phyloP scores from a whole-genome alignment of 2,888 invertebrate genomes.

The Linnaemya vulpina region DNA sequence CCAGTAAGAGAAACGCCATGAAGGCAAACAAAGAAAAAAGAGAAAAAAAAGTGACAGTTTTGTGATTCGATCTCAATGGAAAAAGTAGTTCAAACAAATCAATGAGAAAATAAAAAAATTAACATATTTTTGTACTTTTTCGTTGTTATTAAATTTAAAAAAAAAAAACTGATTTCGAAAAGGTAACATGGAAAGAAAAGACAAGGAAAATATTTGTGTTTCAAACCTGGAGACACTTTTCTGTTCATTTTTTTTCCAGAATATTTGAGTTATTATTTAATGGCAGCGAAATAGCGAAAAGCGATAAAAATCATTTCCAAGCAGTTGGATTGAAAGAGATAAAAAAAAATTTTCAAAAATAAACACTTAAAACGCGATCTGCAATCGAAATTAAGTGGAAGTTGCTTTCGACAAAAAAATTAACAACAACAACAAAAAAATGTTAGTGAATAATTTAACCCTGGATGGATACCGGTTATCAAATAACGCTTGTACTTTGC shows the following conservation, averaged over 20 bases:
- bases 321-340: slow-evolving; percentile 66
- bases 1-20: background rate
- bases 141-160: background rate
- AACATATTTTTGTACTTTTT: slow-evolving; percentile 25
- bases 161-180: slow-evolving; percentile 8
- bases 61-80: slow-evolving; percentile 56
- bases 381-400: slow-evolving; percentile 28
- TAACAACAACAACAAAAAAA: background rate
- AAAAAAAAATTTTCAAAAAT: slow-evolving; percentile 11
- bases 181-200: background rate
- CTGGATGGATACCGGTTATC: no score
- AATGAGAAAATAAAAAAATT: slow-evolving; percentile 49
- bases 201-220: slow-evolving; percentile 14
- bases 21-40: background rate
- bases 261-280: slow-evolving; percentile 12
- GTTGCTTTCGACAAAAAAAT: slow-evolving; percentile 21
- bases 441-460: background rate
- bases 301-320: slow-evolving; percentile 71
- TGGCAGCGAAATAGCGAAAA: slow-evolving; percentile 52
- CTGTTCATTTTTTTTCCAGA: background rate
- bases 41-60: slow-evolving; percentile 52
- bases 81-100: slow-evolving; percentile 64
- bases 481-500: no score
- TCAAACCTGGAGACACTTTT: background rate
- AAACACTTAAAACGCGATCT: background rate